A percentile compares a stretch with the other conserved stretches of the same genome.
phyloP scores from a whole-genome alignment of 2,888 invertebrate species.

The Trachelus stipa region DNA sequence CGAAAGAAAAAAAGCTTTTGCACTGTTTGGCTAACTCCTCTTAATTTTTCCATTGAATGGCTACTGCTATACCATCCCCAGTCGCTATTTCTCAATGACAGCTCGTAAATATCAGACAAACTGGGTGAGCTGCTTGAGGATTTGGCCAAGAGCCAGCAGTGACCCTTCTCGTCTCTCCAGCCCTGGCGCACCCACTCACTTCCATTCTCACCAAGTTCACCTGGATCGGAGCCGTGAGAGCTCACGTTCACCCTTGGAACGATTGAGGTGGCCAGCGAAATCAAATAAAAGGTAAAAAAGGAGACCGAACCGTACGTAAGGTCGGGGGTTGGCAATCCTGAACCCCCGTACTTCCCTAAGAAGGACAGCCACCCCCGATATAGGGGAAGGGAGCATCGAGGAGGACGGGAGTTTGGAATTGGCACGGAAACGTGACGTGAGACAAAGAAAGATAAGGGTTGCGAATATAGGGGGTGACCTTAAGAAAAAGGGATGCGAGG shows the following conservation, averaged over 20 bases:
- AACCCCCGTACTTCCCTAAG: conserved; percentile 9
- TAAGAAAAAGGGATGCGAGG: background rate
- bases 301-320: background rate
- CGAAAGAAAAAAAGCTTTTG: background rate
- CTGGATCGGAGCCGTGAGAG: conserved; percentile 16
- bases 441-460: background rate
- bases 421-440: background rate
- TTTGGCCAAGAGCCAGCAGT: conserved; percentile 28
- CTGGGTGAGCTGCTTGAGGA: conserved; percentile 27
- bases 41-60: background rate
- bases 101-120: conserved; percentile 48
- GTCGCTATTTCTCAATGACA: background rate
- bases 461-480: background rate
- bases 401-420: background rate
- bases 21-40: background rate
- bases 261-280: conserved; percentile 21
- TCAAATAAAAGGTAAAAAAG: conserved; percentile 18
- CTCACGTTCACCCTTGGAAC: conserved; percentile 19
- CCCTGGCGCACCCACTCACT: conserved; percentile 16
- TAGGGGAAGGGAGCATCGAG: background rate
- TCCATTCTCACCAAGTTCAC: conserved; percentile 12
- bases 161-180: conserved; percentile 5
- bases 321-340: conserved; percentile 22
- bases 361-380: background rate
- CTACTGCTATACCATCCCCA: background rate